Evolutionary conservation across 1,140 invertebrate species (phyloP).

Genomic region (Andricus grossulariae): DNA sequence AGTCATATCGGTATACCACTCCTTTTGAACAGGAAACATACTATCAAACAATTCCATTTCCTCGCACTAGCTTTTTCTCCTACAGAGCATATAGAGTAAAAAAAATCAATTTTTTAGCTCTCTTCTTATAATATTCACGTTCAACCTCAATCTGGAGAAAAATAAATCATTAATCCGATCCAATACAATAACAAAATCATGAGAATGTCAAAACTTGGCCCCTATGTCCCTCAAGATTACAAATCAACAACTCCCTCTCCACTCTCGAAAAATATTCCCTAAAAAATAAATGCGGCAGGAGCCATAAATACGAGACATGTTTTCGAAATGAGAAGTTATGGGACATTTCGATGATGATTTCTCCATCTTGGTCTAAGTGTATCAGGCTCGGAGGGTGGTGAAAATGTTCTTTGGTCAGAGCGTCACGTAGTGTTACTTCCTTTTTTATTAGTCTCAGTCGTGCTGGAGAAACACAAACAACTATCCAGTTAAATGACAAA

Average conservation of each 20-base stretch:
- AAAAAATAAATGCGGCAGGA: not conserved
- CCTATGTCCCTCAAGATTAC: not conserved
- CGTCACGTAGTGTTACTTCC: constrained; percentile 20
- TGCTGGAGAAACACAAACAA: constrained; percentile 17
- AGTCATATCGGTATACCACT: too few relatives aligned
- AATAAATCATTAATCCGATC: too few relatives aligned
- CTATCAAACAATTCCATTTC: too few relatives aligned
- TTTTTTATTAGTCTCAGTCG: constrained; percentile 12
- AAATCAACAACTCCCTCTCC: not conserved
- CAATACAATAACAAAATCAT: too few relatives aligned
- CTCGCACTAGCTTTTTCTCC: too few relatives aligned
- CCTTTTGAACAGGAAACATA: too few relatives aligned
- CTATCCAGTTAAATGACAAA: constrained; percentile 38
- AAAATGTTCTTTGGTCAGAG: constrained; percentile 28
- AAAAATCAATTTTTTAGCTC: too few relatives aligned
- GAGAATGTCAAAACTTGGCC: too few relatives aligned
- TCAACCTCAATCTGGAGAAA: too few relatives aligned
- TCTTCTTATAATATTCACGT: too few relatives aligned
- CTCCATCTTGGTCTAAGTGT: not conserved
- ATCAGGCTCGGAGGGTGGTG: constrained; percentile 10
- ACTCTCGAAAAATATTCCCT: not conserved
- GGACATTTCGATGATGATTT: constrained; percentile 23
- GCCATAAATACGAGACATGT: constrained; percentile 20
- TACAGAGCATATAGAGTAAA: too few relatives aligned
- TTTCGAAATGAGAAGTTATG: constrained; percentile 10